These are phyloP conservation scores for Ecliptopera silaceata DNA, from an alignment of 2,888 invertebrate genomes.

Conservation along the genomic window DNA sequence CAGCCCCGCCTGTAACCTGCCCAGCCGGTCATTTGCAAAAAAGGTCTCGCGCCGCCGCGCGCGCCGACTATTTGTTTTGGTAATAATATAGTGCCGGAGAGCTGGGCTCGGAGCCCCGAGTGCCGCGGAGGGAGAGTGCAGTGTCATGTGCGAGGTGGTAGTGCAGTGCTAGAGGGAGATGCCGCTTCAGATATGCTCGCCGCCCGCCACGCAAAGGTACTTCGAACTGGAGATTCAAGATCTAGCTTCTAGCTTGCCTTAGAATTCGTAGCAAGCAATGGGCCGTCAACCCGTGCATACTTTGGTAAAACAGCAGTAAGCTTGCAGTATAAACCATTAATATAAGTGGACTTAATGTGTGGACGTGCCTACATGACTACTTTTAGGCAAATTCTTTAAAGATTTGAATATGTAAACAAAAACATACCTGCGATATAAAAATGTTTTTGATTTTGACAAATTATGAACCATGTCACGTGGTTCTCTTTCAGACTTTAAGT, in stretches of 20 bases:
- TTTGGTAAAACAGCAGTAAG: no score
- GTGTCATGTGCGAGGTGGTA: slow-evolving; percentile 31
- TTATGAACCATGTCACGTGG: no score
- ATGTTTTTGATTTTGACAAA: no score
- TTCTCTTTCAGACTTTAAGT: no score
- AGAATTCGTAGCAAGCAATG: neutral
- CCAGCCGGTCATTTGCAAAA: slow-evolving; percentile 47
- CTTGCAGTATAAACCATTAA: no score
- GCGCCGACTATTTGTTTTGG: slow-evolving; percentile 46
- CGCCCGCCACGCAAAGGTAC: slow-evolving; percentile 70
- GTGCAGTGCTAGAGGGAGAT: slow-evolving; percentile 44
- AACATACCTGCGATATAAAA: no score
- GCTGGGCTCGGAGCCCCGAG: neutral
- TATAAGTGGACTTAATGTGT: no score
- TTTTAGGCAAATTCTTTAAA: no score
- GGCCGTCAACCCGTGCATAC: neutral
- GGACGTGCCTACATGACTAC: no score
- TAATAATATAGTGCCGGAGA: slow-evolving; percentile 36
- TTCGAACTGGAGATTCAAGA: no score
- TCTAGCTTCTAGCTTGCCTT: neutral
- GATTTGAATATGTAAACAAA: no score
- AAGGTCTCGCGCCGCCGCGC: slow-evolving; percentile 37
- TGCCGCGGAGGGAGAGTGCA: neutral
- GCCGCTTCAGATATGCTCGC: slow-evolving; percentile 62
- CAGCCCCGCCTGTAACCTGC: slow-evolving; percentile 26